Conservation (phyloP, 2,888 invertebrate species). For the Odontomyia ornata region DNA sequence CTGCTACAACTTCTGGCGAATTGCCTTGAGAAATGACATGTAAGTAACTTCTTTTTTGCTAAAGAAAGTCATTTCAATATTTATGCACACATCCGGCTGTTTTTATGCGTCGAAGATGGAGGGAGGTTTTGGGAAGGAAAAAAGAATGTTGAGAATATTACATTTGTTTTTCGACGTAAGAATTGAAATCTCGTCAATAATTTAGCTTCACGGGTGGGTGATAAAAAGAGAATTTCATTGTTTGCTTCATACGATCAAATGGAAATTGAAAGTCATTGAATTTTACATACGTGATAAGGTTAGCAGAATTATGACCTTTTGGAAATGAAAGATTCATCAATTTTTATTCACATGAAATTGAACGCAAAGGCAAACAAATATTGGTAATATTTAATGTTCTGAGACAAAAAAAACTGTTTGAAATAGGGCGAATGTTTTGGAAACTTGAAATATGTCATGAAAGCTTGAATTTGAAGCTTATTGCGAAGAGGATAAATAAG, state of each 20-base stretch:
- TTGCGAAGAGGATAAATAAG: too few relatives aligned
- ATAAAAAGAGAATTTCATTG: not conserved
- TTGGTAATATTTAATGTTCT: too few relatives aligned
- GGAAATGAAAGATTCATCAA: too few relatives aligned
- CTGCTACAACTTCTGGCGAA: not conserved
- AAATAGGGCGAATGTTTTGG: too few relatives aligned
- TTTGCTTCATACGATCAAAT: not conserved
- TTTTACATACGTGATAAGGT: not conserved
- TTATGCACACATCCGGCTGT: not conserved
- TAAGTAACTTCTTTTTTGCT: not conserved
- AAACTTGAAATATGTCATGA: too few relatives aligned
- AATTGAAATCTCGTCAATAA: not conserved
- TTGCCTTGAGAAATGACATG: constrained; percentile 2
- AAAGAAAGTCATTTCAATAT: not conserved
- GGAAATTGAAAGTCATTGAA: not conserved
- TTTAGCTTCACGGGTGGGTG: not conserved
- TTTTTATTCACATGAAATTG: too few relatives aligned
- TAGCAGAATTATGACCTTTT: not conserved
- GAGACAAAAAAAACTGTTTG: too few relatives aligned
- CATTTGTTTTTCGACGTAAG: not conserved
- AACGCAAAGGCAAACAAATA: too few relatives aligned
- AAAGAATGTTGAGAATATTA: not conserved
- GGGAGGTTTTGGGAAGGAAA: not conserved
- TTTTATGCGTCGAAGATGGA: not conserved
- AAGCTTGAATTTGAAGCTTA: too few relatives aligned